Conservation (phyloP, 1,140 invertebrate genomes). For the Sweltsa coloradensis region DNA sequence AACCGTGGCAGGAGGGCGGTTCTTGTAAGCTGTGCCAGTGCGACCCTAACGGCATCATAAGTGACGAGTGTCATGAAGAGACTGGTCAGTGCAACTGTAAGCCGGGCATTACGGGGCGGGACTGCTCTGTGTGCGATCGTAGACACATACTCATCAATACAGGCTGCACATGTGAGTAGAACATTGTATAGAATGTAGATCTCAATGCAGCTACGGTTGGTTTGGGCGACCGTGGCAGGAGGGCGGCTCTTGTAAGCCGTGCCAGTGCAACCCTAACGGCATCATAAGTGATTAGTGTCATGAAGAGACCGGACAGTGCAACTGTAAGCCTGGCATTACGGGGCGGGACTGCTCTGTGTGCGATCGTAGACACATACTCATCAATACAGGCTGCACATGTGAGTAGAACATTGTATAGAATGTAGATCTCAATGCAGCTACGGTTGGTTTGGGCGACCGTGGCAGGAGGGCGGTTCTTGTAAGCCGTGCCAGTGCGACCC, state of each 20-base stretch:
- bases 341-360: slow-evolving; percentile 77
- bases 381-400: slow-evolving; percentile 60
- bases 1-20: slow-evolving; percentile 45
- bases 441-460: slow-evolving; percentile 66
- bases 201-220: slow-evolving; percentile 68
- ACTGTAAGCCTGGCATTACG: slow-evolving; percentile 61
- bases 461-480: slow-evolving; percentile 51
- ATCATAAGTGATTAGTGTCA: slow-evolving; percentile 62
- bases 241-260: slow-evolving; percentile 59
- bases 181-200: too few species aligned
- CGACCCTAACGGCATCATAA: slow-evolving; percentile 59
- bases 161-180: slow-evolving; percentile 62
- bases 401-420: too few species aligned
- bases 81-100: slow-evolving; percentile 72
- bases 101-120: slow-evolving; percentile 61
- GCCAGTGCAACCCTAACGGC: slow-evolving; percentile 68
- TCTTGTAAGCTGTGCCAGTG: slow-evolving; percentile 68
- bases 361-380: slow-evolving; percentile 58
- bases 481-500: slow-evolving; percentile 64
- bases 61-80: slow-evolving; percentile 56
- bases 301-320: slow-evolving; percentile 61
- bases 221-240: slow-evolving; percentile 51
- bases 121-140: slow-evolving; percentile 66
- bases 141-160: slow-evolving; percentile 62
- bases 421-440: too few species aligned